Evolutionary conservation across 2,797 vertebrate genomes (phyloP), one percentile per base, ranked within the genome.

Genomic region (Pangasius djambal): DNA sequence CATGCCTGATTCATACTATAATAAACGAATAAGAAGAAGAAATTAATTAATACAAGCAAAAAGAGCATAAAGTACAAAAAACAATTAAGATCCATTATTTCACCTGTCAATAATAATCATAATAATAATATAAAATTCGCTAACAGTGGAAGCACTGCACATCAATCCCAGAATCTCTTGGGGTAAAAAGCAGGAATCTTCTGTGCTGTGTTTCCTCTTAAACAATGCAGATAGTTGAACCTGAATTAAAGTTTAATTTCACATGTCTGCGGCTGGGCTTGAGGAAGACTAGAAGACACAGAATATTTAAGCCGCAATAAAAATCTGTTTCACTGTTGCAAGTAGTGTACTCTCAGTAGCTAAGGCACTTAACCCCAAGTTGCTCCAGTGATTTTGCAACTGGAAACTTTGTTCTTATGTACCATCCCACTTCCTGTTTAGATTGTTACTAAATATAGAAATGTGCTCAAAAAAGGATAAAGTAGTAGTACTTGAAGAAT

Each of bases 1-100:
- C 87, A 91, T 92, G 90, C 91, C 85, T 55, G 82, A 88, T 59
- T 86, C 40, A 57, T 70, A 82, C 84, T 78, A 83, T 89, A 87
- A 48, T 48, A 48, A 77, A 57, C 52, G 34, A 87, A 74, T 63
- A 92, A 93, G 91, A 90, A 89, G 50, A 77, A 55, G 16, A 37
- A 78, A 37, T 37, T 28, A 6, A 61, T 34, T 59, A 59, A 82
- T 61, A 44, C 20, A 69, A 65, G n/a, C 22, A 4, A 55, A 67
- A 65, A 50, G 25, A 7, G 72, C 28, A 2, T 2, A 72, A 40
- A 40, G 31, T 34, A 69, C 67, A 55, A 69, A 16, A 16, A 34
- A 34, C 0, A 65, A n/a, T 2, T 28, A 65, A 65, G 28, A 65
- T 28, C 28, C 28, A 10, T 65, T 65, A 10, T 13, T 65, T 65